Evolutionary conservation across 2,797 vertebrate genomes (phyloP), one percentile per base, ranked within the genome.

Genomic region (Pteronotus mesoamericanus): DNA sequence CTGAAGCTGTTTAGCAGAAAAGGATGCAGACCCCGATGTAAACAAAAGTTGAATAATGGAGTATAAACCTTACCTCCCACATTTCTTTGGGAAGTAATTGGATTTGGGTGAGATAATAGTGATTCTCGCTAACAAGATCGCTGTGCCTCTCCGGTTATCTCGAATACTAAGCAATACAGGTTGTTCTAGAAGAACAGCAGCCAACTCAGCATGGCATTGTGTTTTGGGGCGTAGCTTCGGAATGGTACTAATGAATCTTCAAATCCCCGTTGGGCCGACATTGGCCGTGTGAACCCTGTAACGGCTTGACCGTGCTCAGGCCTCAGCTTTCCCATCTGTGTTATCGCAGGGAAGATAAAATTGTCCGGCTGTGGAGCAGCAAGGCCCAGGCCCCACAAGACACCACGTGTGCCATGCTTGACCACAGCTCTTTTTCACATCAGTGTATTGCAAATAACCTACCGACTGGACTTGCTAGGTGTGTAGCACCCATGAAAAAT

Each of bases 1-100:
- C 78, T 85, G 64, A 94, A 94, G 75, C 92, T 94, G 34, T 95
- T 97, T 93, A 86, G 89, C 84, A 39, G 91, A 8, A 85, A 80
- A 97, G 42, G 26, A 94, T 66, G 66, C 61, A 94, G 91, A 42
- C 51, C n/a, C 39, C 9, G 37, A 57, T 46, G 53, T 39, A 94
- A 93, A 95, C 59, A 71, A 32, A 91, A 94, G 87, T 59, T 74
- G 55, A 92, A 84, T 82, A 78, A 77, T 46, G 48, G n/a, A 94
- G 68, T 11, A 14, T 18, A 74, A 69, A 53, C 21, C 29, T 51
- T 86, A 29, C 66, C 64, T 88, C 53, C 82, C 19, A 19, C 39
- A 18, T 90, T 86, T 61, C 37, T 83, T 96, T 59, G 21, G 59
- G 46, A 96, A 89, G 69, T 93, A 71, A 96, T 86, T 91, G 94